phyloP scores from a whole-genome alignment of 2,888 invertebrate species.

The Oxytorus armatus region DNA sequence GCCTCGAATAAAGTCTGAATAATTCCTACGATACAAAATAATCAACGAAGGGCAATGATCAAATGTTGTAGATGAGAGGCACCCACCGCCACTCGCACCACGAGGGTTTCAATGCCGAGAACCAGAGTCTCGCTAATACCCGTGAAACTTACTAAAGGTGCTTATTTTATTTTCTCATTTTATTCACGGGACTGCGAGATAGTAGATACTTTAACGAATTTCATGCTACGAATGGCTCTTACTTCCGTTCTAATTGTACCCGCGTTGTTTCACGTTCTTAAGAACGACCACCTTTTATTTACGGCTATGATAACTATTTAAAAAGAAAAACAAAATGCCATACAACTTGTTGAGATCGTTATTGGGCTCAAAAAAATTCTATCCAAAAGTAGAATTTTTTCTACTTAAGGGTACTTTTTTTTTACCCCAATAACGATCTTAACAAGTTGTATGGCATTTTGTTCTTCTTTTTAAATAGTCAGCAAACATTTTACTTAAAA shows the following conservation, averaged over 20 bases:
- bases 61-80: too few species aligned
- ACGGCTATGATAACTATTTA: neutral
- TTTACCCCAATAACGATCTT: too few species aligned
- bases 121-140: conserved; percentile 34
- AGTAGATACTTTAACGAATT: conserved; percentile 12
- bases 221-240: conserved; percentile 22
- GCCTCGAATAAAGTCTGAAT: conserved; percentile 29
- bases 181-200: neutral
- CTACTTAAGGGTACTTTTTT: neutral
- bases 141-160: conserved; percentile 45
- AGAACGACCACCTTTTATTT: neutral
- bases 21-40: conserved; percentile 47
- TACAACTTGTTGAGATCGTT: too few species aligned
- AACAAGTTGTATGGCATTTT: too few species aligned
- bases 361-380: neutral
- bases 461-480: neutral
- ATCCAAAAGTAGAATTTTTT: neutral
- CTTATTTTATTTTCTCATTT: conserved; percentile 40
- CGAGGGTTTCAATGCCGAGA: neutral
- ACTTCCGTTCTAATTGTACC: neutral
- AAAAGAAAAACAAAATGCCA: too few species aligned
- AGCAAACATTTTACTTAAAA: neutral
- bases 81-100: too few species aligned
- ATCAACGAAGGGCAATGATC: conserved; percentile 2
- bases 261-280: neutral